Evolutionary conservation across 2,888 invertebrate genomes (phyloP), one percentile per base, ranked within the genome.

Genomic region (Caenorhabditis uteleia): DNA sequence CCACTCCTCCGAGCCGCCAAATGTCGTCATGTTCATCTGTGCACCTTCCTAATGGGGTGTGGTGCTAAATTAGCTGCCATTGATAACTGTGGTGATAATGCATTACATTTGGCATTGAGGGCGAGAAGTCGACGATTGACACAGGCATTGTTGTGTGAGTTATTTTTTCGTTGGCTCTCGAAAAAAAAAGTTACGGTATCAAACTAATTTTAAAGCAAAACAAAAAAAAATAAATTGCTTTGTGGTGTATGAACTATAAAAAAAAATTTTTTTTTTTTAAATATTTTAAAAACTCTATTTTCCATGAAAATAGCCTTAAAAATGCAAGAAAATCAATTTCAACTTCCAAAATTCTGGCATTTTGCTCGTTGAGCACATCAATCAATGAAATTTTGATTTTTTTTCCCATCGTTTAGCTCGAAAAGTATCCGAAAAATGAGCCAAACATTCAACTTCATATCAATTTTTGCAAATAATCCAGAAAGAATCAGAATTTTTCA

Each of bases 81-180:
- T 33, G 87, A 88, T 73, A 86, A 85, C 79, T 85, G 84, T 79
- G 95, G 95, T 1, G 97, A 98, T 84, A 95, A 95, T 34, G 91
- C 91, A 20, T 87, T 98, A 36, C 97, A 98, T 84, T 91, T 98
- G 75, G 93, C 95, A 0, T 92, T 98, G 90, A 87, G 97, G 61
- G 94, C 95, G 0, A 87, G 95, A 51, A 92, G 92, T 34, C 92
- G 92, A 87, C 60, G 77, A 47, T 61, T 82, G 27, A 74, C 78
- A 6, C 82, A 82, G 45, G 74, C 95, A 58, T 87, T 98, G 23
- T 87, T 98, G 50, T 75, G 61, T 85, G 56, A 20, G 55, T 54
- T 48, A 40, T 40, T 7, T 23, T 40, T 40, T 40, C 5, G 40
- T 3, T 20, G 6, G 21, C 23, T 10, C 7, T 29, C 7, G 14